These are phyloP conservation scores for Stictocephala bisonia DNA, from an alignment of 2,888 invertebrate species.

Conservation along the genomic window DNA sequence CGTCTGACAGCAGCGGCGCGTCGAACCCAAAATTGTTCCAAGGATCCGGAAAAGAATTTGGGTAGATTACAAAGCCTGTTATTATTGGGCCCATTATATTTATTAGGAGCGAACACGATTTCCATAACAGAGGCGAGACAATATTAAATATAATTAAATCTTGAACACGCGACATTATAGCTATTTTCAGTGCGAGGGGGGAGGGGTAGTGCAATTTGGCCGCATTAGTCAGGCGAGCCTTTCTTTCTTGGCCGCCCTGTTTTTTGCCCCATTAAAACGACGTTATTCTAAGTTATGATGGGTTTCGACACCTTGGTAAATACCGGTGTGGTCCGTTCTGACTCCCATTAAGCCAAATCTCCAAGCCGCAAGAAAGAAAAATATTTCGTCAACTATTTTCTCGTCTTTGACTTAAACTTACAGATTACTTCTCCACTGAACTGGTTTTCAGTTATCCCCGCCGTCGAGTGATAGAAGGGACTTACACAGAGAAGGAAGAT, in stretches of 20 bases:
- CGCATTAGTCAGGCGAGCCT: constrained; percentile 34
- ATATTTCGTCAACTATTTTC: too few relatives aligned
- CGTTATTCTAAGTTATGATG: constrained; percentile 36
- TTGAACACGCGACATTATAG: constrained; percentile 18
- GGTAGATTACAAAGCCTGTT: neutral
- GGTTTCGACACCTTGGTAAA: constrained; percentile 39
- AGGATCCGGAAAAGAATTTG: neutral
- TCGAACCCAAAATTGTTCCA: constrained; percentile 17
- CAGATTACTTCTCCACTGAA: too few relatives aligned
- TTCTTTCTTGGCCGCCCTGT: neutral
- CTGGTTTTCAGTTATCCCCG: too few relatives aligned
- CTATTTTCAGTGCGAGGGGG: neutral
- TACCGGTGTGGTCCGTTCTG: neutral
- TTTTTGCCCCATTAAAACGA: constrained; percentile 37
- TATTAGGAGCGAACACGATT: constrained; percentile 47
- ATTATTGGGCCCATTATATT: constrained; percentile 36
- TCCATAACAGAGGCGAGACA: constrained; percentile 38
- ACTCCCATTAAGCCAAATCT: neutral
- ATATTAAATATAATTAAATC: constrained; percentile 43
- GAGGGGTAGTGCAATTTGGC: constrained; percentile 10
- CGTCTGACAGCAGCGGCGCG: too few relatives aligned
- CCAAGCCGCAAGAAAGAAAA: too few relatives aligned
- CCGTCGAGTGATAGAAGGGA: too few relatives aligned
- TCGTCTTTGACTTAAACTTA: too few relatives aligned
- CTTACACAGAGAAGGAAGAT: too few relatives aligned